Base-by-base conservation (phyloP, 2,113 vertebrate genomes). In the Phycodurus eques region DNA sequence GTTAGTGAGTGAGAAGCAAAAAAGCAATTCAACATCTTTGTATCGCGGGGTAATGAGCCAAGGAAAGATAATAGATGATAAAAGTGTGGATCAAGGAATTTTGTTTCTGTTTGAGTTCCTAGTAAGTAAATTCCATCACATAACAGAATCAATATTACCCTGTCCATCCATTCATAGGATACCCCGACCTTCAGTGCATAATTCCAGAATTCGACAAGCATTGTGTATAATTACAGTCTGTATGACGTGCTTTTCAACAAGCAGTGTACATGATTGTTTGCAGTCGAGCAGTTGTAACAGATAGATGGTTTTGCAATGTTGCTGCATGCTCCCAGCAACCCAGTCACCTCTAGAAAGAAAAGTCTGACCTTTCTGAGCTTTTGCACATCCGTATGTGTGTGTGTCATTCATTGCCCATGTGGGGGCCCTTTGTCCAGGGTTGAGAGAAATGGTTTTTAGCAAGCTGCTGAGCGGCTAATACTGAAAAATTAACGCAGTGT, bases 101-200 rank as follows among this genome's bases (percentile, higher is more conserved):
- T 57, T n/a, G 6, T 57, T 57, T 0, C 56, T 33, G 10, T 61
- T 27, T 61, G 59, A 27, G 22, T 33, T 61, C 0, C 22, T 33
- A 22, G 4, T 33, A n/a, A 61, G 13, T 17, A 4, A 17, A 6
- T 11, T 39, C 19, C 33, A 20, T 39, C 31, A 22, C 33, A 20
- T 39, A 20, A 31, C 78, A 77, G 75, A 73, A 84, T 78, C 70
- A 77, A 61, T 60, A 71, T 47, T 72, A 74, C 68, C 72, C 60
- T 72, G 66, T 22, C 35, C 64, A 61, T 22, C 79, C 66, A 88
- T 91, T 84, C 60, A 39, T 42, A 88, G 88, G 88, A 91, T 89
- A 65, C 84, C 85, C 82, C 83, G 79, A 88, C 88, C 85, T 70
- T 49, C n/a, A 51, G 10, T 54, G 74, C 65, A 56, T 78, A 82